Evolutionary conservation across 35 echinoderm and acorn worm genomes (phyloP).

Genomic region (Strongylocentrotus purpuratus): DNA sequence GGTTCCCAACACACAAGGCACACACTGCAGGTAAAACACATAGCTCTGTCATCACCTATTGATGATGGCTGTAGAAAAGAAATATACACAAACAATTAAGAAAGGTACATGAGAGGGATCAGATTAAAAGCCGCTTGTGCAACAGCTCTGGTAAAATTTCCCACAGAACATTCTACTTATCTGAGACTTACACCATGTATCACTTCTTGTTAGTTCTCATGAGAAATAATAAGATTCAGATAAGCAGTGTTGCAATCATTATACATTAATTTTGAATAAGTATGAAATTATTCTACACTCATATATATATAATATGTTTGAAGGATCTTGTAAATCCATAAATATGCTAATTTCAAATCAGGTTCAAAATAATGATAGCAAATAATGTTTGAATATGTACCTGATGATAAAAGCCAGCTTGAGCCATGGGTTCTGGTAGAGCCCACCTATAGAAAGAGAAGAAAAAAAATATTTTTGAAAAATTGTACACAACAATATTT

Average conservation of each 20-base stretch:
- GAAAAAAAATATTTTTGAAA: too few relatives aligned
- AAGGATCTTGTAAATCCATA: too few relatives aligned
- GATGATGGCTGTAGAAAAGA: conserved; percentile 76
- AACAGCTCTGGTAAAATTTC: too few relatives aligned
- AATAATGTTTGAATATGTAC: conserved; percentile 46
- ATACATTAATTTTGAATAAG: too few relatives aligned
- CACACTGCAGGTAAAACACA: conserved; percentile 98
- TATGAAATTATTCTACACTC: too few relatives aligned
- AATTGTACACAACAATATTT: too few relatives aligned
- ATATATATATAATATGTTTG: too few relatives aligned
- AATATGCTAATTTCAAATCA: too few relatives aligned
- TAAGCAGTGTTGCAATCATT: too few relatives aligned
- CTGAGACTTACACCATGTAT: neutral
- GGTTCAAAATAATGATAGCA: too few relatives aligned
- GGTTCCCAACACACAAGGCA: conserved; percentile 99
- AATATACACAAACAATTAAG: conserved; percentile 42
- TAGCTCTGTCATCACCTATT: conserved; percentile 92
- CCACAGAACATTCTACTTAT: neutral
- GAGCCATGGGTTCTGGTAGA: conserved; percentile 99
- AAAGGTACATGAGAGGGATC: neutral
- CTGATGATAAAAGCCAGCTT: conserved; percentile 99
- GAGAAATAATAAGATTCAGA: too few relatives aligned
- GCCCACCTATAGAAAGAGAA: conserved; percentile 73
- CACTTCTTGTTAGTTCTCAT: too few relatives aligned
- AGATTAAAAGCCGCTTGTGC: neutral